These are phyloP conservation scores for Enteromius treurensis DNA, from an alignment of 2,797 vertebrate species.

Conservation along the genomic window DNA sequence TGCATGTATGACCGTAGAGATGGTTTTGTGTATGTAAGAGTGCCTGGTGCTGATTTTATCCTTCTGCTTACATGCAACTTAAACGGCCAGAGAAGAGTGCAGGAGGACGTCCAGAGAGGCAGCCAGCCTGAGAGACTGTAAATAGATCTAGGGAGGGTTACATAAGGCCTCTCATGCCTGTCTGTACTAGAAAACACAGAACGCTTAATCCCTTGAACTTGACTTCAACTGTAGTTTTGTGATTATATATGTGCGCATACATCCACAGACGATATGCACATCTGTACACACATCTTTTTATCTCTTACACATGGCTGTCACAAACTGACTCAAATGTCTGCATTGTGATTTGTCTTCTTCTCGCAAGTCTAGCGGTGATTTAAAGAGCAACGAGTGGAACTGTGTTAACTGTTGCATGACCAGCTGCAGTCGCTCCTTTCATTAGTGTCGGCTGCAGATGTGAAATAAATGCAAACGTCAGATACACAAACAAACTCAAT, in stretches of 20 bases:
- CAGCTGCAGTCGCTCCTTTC: neutral
- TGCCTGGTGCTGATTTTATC: constrained; percentile 13
- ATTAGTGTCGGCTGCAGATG: constrained; percentile 9
- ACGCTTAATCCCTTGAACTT: constrained; percentile 49
- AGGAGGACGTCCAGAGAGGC: constrained; percentile 20
- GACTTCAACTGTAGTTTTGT: constrained; percentile 21
- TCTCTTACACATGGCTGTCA: neutral
- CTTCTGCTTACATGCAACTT: constrained; percentile 37
- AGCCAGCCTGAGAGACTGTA: constrained; percentile 48
- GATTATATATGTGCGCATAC: neutral
- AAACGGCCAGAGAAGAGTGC: constrained; percentile 16
- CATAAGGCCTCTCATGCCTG: constrained; percentile 54
- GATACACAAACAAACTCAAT: neutral
- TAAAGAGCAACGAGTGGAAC: neutral
- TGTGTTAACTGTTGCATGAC: neutral
- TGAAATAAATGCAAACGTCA: neutral
- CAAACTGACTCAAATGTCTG: constrained; percentile 9
- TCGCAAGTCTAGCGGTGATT: neutral
- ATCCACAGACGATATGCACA: neutral
- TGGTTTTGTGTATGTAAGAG: neutral
- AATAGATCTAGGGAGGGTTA: constrained; percentile 56
- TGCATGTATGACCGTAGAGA: neutral
- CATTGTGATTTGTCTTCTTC: neutral
- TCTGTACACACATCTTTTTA: neutral
- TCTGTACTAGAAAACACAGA: constrained; percentile 40